A percentile compares a stretch with the other conserved stretches of the same genome.
phyloP scores from a whole-genome alignment of 2,113 vertebrate species.

The Nettapus auritus region DNA sequence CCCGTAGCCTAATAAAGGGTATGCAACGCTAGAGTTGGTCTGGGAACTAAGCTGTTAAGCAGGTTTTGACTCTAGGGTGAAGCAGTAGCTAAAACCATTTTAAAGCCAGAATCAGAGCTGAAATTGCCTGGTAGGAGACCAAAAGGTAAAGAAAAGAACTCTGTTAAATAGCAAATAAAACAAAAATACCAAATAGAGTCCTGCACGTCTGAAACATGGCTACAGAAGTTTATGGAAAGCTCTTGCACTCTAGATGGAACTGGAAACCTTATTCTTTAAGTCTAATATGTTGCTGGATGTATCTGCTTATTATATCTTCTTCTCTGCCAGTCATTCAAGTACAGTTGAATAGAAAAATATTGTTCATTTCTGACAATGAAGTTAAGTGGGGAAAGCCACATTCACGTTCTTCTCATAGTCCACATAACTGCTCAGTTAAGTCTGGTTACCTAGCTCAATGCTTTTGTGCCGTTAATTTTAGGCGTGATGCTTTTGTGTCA shows the following conservation, averaged over 20 bases:
- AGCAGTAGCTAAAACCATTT: background rate
- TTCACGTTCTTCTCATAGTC: conserved; percentile 47
- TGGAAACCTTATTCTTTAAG: background rate
- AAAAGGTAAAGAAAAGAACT: background rate
- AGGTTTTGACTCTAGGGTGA: background rate
- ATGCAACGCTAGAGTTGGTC: background rate
- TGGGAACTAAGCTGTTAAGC: background rate
- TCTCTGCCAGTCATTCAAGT: conserved; percentile 59
- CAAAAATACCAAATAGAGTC: background rate
- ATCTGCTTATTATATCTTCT: conserved; percentile 13
- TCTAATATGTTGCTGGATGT: background rate
- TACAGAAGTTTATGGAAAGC: background rate
- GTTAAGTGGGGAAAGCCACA: conserved; percentile 49
- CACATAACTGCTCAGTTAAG: conserved; percentile 24
- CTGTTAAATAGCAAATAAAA: background rate
- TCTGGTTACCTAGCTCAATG: conserved; percentile 48
- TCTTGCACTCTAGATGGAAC: background rate
- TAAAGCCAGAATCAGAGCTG: background rate
- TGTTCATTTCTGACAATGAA: conserved; percentile 9
- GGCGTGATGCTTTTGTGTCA: background rate
- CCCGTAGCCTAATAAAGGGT: background rate
- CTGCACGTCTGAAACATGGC: background rate
- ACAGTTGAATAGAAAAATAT: conserved; percentile 33
- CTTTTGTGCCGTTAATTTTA: conserved; percentile 27
- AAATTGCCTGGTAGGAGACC: background rate